A percentile compares a stretch with the other conserved stretches of the same genome.
These are phyloP conservation scores for Odontamblyopus lacepedii DNA, from an alignment of 2,797 vertebrate genomes.

Conservation along the genomic window DNA sequence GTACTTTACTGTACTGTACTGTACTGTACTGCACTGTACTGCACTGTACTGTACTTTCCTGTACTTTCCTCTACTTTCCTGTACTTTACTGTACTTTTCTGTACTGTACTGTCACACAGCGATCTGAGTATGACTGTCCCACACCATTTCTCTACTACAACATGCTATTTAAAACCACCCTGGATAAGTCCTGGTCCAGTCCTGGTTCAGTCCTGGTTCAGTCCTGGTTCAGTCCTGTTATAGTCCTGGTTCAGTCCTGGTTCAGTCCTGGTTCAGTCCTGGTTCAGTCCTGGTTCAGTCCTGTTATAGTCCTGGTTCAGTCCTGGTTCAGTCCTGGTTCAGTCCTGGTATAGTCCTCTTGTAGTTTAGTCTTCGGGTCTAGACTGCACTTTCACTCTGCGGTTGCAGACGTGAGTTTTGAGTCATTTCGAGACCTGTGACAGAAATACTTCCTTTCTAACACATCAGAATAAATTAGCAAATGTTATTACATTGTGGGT, in stretches of 20 bases:
- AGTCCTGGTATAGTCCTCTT: background rate
- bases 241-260: background rate
- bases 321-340: background rate
- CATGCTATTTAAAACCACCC: too few relatives aligned
- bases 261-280: background rate
- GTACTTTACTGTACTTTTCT: too few relatives aligned
- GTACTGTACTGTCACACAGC: too few relatives aligned
- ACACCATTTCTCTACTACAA: too few relatives aligned
- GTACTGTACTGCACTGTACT: too few relatives aligned
- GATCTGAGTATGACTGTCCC: too few relatives aligned
- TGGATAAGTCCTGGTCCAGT: background rate
- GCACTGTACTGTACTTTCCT: too few relatives aligned
- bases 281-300: background rate
- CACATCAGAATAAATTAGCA: constrained; percentile 54
- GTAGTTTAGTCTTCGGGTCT: background rate
- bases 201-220: background rate
- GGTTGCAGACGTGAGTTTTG: constrained; percentile 39
- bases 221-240: background rate
- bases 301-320: background rate
- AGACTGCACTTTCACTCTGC: constrained; percentile 66
- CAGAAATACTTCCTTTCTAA: constrained; percentile 43
- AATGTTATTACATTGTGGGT: constrained; percentile 49
- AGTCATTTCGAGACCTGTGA: constrained; percentile 52
- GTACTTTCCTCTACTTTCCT: too few relatives aligned
- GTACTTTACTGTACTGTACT: too few relatives aligned